Percentiles rank a stretch among this genome's conserved stretches.
phyloP scores from a whole-genome alignment of 2,888 invertebrate species.

The Branchellion lobata region DNA sequence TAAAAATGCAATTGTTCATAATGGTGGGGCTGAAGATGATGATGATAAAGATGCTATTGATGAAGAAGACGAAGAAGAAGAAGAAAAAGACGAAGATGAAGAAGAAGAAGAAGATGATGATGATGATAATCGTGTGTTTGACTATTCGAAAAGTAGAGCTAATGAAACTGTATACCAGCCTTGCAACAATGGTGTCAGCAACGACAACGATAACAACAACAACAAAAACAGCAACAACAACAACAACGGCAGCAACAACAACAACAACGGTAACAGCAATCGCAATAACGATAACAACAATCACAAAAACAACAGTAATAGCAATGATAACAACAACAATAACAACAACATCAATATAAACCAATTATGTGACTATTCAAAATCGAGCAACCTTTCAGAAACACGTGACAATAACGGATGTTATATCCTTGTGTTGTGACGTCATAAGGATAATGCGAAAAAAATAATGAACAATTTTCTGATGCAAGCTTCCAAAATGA shows the following conservation, averaged over 20 bases:
- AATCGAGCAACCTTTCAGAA: too few relatives aligned
- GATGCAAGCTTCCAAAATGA: too few relatives aligned
- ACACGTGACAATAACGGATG: too few relatives aligned
- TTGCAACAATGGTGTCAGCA: not conserved
- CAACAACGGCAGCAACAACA: not conserved
- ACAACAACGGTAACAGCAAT: not conserved
- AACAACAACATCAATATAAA: not conserved
- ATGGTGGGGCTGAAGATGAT: not conserved
- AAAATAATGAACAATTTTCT: too few relatives aligned
- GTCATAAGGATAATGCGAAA: not conserved
- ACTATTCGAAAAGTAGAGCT: not conserved
- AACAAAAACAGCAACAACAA: not conserved
- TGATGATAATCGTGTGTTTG: not conserved
- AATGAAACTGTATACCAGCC: not conserved
- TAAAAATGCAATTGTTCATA: too few relatives aligned
- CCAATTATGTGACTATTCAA: too few relatives aligned
- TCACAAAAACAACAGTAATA: not conserved
- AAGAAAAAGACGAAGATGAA: not conserved
- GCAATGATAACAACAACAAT: not conserved
- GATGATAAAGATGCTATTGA: constrained; percentile 18
- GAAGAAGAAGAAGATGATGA: not conserved
- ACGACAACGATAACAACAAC: not conserved
- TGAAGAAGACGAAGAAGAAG: not conserved
- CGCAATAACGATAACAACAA: not conserved
- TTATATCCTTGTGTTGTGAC: not conserved